Percentiles rank a stretch among this genome's conserved stretches.
phyloP scores from a whole-genome alignment of 2,888 invertebrate genomes.

The Volucella zonaria region DNA sequence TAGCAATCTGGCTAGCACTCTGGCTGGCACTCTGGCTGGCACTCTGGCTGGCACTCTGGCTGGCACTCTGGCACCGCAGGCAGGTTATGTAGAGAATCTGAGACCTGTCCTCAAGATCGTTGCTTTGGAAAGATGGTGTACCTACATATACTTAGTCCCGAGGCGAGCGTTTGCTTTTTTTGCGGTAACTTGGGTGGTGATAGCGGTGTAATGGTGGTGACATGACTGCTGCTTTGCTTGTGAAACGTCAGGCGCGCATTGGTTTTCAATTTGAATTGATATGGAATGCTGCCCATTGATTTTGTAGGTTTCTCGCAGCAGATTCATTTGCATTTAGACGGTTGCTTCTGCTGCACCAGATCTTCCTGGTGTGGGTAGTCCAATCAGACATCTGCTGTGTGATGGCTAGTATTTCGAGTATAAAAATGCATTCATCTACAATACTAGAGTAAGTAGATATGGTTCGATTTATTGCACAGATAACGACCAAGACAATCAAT shows the following conservation, averaged over 20 bases:
- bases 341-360: no score
- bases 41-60: not conserved
- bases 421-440: no score
- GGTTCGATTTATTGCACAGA: no score
- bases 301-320: constrained; percentile 4
- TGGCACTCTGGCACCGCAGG: constrained; percentile 35
- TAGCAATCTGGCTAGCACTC: not conserved
- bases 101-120: constrained; percentile 71
- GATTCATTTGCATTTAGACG: constrained; percentile 49
- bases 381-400: constrained; percentile 31
- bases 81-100: constrained; percentile 61
- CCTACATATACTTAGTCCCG: not conserved
- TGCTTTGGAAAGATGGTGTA: constrained; percentile 41
- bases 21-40: constrained; percentile 52
- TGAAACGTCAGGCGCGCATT: constrained; percentile 35
- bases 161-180: constrained; percentile 49
- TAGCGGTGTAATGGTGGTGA: constrained; percentile 30
- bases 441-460: no score
- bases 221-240: constrained; percentile 54
- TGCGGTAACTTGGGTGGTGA: constrained; percentile 63
- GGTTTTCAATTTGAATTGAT: constrained; percentile 60
- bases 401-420: constrained; percentile 14
- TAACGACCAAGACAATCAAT: no score
- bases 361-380: constrained; percentile 33
- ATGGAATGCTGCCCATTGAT: constrained; percentile 57